Evolutionary conservation across 64 coral and sea anemone genomes (phyloP).

Genomic region (Dendronephthya gigantea): DNA sequence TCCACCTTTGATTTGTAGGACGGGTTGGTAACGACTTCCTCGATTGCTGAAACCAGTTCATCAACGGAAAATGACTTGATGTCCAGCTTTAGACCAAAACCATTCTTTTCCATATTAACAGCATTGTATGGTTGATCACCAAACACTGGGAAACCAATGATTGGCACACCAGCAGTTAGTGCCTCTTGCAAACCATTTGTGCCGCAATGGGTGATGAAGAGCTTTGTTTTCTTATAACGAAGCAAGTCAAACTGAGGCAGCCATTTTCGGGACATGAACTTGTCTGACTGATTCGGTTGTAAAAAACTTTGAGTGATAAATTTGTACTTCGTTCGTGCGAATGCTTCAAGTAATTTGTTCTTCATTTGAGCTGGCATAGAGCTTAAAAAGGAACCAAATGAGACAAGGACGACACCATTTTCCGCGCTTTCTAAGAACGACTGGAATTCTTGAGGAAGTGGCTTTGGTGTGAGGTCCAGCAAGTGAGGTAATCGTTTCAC

Average conservation of each 20-base stretch:
- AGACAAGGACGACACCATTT: not conserved
- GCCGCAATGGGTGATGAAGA: slow-evolving; percentile 33
- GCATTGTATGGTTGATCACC: slow-evolving; percentile 30
- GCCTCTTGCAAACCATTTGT: slow-evolving; percentile 29
- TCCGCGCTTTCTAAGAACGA: too few relatives aligned
- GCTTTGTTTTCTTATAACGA: not conserved
- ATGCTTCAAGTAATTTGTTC: not conserved
- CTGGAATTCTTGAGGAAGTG: too few relatives aligned
- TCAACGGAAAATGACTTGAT: not conserved
- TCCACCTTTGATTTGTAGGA: not conserved
- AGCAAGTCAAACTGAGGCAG: slow-evolving; percentile 31
- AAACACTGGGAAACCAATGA: slow-evolving; percentile 17
- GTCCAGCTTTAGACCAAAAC: not conserved
- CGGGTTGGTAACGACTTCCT: slow-evolving; percentile 14
- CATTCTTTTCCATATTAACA: not conserved
- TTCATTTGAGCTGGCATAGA: not conserved
- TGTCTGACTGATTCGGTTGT: not conserved
- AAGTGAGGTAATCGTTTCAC: too few relatives aligned
- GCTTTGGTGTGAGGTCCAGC: too few relatives aligned
- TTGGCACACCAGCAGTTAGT: slow-evolving; percentile 1
- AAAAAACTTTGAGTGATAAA: not conserved
- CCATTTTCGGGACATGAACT: slow-evolving; percentile 7
- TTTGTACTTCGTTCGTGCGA: not conserved
- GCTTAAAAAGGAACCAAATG: not conserved
- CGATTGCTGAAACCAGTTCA: not conserved